Evolutionary conservation across 2,113 vertebrate species (phyloP), one percentile per base, ranked within the genome.

Genomic region (Phalacrocorax pelagicus): DNA sequence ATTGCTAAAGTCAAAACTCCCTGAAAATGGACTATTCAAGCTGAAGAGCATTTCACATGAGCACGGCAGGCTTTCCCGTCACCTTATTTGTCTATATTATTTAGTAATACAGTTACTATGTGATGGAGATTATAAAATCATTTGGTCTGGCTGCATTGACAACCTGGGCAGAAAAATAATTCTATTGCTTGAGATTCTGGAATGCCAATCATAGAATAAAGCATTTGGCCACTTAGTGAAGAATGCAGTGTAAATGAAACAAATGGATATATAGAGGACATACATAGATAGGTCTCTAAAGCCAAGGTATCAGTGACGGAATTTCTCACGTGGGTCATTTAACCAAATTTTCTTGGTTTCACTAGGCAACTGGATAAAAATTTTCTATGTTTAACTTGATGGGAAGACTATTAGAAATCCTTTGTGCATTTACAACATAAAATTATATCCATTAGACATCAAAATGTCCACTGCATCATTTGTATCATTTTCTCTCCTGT

Each of bases 1-100:
- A 92, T 84, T 95, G 78, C 88, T 55, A 24, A 86, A 82, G 84
- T 86, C 85, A 88, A 91, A 96, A 79, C 34, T 90, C 91, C 69
- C 85, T 65, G 74, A 85, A 93, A 96, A 92, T 67, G 62, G 24
- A 88, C 81, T 94, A 65, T 81, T 95, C 62, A 90, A 88, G 54
- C 75, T 80, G 71, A 83, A 90, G 71, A 92, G 51, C 26, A 70
- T 94, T 94, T 66, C 81, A 87, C 22, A 91, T 22, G 18, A 81
- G 69, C 69, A 85, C 0, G 4, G 49, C 69, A 85, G 74, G 85
- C 66, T 94, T 92, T 77, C 63, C 59, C 94, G 87, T 78, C 89
- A 90, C 91, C 95, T 90, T 95, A 79, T 55, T 61, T 88, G 44
- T 86, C 81, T 81, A 24, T 89, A 86, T 88, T 92, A 90, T 86